Evolutionary conservation across 2,888 invertebrate species (phyloP).

Genomic region (Didymodactylos carnosus): DNA sequence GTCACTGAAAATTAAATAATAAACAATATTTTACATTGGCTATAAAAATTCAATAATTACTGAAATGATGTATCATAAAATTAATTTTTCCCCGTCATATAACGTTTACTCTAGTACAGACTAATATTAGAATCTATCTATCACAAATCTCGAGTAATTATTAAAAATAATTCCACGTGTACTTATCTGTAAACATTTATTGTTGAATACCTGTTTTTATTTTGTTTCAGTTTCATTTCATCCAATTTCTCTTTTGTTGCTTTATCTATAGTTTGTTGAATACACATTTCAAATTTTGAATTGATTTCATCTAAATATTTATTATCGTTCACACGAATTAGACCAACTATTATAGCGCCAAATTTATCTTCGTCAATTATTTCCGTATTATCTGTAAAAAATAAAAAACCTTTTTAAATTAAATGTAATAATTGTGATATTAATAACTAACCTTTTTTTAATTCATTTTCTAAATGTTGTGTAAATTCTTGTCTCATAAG

Average conservation of each 20-base stretch:
- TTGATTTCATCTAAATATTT: not conserved
- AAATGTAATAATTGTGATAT: no score
- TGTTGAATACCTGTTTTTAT: not conserved
- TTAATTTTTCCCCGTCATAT: no score
- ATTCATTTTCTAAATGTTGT: not conserved
- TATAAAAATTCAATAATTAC: no score
- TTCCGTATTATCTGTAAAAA: not conserved
- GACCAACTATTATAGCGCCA: not conserved
- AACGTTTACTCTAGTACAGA: no score
- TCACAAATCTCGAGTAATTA: no score
- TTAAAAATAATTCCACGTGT: no score
- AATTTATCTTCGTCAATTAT: not conserved
- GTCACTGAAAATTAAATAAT: no score
- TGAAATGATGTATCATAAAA: no score
- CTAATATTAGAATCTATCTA: no score
- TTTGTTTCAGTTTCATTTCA: no score
- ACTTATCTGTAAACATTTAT: no score
- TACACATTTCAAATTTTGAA: not conserved
- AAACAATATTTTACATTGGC: no score
- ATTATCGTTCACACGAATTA: not conserved
- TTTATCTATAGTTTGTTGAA: not conserved
- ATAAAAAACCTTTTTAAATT: not conserved
- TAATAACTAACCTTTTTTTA: not conserved
- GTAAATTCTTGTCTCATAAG: conserved; percentile 83
- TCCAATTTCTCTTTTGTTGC: not conserved